Base-by-base conservation (phyloP, 2,113 vertebrate species). In the Stegastes partitus region DNA sequence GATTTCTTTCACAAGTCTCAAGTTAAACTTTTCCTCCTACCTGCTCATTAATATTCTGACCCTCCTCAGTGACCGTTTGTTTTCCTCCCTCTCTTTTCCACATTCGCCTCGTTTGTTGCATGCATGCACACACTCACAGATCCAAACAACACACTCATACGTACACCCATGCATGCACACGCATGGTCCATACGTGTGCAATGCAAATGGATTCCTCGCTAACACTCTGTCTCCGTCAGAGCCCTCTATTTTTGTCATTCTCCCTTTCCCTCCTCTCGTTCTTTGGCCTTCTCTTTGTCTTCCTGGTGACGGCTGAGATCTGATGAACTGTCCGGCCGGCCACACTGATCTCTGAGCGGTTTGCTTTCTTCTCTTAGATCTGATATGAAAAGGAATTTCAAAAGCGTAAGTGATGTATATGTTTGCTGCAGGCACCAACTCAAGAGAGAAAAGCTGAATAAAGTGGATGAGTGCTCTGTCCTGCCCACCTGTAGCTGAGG, bases 161-260 rank as follows among this genome's bases (percentile, higher is more conserved):
- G 5, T n/a, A 79, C 57, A 77, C 45, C 26, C 59, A 57, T 23
- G 26, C 87, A 77, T 8, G 6, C 67, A 72, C 59, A 81, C 50
- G 26, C 21, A 59, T 2, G 37, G 44, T 26, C 59, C 54, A 50
- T 25, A 50, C n/a, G 42, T 50, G 67, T 72, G 55, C 68, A 23
- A 42, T 54, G 66, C 67, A 69, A 5, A 44, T 23, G 23, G n/a
- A n/a, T 67, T 78, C 51, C 68, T 50, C 53, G 19, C 37, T 22
- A 31, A 68, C 54, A 34, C 37, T 58, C 51, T 26, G 31, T 47
- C 68, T 80, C 50, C 16, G 8, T 64, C 12, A 45, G 7, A 56
- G 63, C 31, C 3, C 23, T 47, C 37, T 67, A 63, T 55, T 67
- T 74, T 51, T 12, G 76, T 87, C 84, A 84, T 85, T 87, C 84